phyloP scores from a whole-genome alignment of 2,797 vertebrate genomes.

The Sebastes alutus region DNA sequence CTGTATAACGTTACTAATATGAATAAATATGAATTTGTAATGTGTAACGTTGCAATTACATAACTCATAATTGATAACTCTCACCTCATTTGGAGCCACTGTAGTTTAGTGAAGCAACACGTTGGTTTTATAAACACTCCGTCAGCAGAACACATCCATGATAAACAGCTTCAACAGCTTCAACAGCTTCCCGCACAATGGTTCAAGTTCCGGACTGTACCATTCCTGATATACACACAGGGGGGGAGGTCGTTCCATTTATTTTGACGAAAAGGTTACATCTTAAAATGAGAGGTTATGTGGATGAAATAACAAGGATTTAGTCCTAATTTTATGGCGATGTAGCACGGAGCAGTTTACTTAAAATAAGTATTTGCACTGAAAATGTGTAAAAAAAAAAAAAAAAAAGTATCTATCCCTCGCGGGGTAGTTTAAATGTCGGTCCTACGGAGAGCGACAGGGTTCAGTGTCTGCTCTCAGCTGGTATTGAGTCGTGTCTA shows the following conservation, averaged over 20 bases:
- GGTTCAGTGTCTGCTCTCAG: neutral
- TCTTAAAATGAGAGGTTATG: neutral
- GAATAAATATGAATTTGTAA: neutral
- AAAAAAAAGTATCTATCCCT: neutral
- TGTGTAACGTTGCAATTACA: neutral
- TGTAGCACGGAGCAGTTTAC: accelerated
- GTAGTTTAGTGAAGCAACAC: too few species aligned
- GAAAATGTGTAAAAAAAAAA: neutral
- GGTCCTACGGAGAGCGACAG: slow-evolving; percentile 31
- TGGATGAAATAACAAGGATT: accelerated
- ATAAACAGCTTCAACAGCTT: too few species aligned
- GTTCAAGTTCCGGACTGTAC: slow-evolving; percentile 40
- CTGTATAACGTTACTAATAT: too few species aligned
- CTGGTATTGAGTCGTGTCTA: too few species aligned
- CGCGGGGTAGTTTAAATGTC: accelerated
- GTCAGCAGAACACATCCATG: too few species aligned
- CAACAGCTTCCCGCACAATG: slow-evolving; percentile 45
- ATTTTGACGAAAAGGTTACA: neutral
- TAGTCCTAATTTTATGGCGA: accelerated
- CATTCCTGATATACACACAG: neutral
- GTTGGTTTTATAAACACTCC: neutral
- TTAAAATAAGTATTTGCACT: neutral
- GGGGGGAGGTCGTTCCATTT: accelerated
- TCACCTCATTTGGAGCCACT: slow-evolving; percentile 30
- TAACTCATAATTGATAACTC: neutral